These are phyloP conservation scores for Phodopus roborovskii DNA, from an alignment of 2,113 vertebrate species.

Conservation along the genomic window DNA sequence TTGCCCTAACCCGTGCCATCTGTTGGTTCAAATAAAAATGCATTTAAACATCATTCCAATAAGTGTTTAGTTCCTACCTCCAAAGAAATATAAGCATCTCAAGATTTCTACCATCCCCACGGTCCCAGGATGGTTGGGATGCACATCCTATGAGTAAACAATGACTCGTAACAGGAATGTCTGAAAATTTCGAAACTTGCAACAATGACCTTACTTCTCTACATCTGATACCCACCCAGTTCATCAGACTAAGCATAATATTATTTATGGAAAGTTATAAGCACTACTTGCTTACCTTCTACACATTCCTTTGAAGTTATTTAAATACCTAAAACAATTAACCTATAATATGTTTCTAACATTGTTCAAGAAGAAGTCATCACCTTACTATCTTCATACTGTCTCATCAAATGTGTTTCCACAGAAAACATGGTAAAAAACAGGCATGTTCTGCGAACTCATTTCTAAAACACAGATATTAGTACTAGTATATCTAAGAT, in stretches of 20 bases:
- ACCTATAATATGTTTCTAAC: background rate
- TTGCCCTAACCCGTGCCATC: background rate
- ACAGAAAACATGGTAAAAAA: background rate
- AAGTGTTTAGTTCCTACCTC: background rate
- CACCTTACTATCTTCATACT: background rate
- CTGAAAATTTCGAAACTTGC: conserved; percentile 36
- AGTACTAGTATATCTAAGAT: background rate
- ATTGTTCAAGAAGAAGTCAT: background rate
- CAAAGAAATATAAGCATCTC: background rate
- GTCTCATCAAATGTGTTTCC: background rate
- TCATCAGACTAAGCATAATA: background rate
- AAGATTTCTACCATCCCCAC: background rate
- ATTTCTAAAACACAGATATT: background rate
- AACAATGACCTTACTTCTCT: background rate
- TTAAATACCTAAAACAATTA: conserved; percentile 1
- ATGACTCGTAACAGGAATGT: background rate
- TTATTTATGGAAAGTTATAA: background rate
- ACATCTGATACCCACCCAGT: background rate
- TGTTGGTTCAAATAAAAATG: conserved; percentile 1
- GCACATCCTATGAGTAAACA: background rate
- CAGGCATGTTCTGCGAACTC: background rate
- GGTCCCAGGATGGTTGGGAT: background rate
- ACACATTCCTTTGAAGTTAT: background rate
- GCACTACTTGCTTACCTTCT: background rate
- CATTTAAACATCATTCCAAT: background rate